Conservation (phyloP, 2,888 invertebrate genomes). For the Pyrochroa serraticornis region DNA sequence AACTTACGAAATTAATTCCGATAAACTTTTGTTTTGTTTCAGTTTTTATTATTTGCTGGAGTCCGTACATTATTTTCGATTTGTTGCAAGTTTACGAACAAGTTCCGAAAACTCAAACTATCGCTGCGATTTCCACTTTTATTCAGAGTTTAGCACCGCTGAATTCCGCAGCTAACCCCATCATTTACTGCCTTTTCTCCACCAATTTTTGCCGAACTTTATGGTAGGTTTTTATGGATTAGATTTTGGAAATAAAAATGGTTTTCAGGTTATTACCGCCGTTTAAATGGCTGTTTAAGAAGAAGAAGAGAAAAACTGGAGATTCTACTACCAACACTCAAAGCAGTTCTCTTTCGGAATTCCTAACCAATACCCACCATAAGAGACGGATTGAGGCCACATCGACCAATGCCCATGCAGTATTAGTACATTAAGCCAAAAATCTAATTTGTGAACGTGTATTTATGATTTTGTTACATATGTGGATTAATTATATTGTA, state of each 20-base stretch:
- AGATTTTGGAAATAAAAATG: too few relatives aligned
- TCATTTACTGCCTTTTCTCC: slow-evolving; percentile 93
- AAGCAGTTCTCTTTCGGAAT: slow-evolving; percentile 54
- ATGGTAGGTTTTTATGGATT: slow-evolving; percentile 71
- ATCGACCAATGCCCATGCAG: slow-evolving; percentile 39
- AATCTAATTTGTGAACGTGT: slow-evolving; percentile 1
- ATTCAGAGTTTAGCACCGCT: slow-evolving; percentile 90
- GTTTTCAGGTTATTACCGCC: slow-evolving; percentile 45
- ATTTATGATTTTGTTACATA: too few relatives aligned
- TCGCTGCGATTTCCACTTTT: slow-evolving; percentile 85
- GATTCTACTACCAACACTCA: slow-evolving; percentile 62
- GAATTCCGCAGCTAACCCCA: slow-evolving; percentile 92
- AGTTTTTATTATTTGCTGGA: slow-evolving; percentile 95
- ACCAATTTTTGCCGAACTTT: slow-evolving; percentile 84
- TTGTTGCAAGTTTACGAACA: slow-evolving; percentile 86
- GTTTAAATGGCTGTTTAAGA: slow-evolving; percentile 47
- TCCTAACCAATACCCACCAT: slow-evolving; percentile 42
- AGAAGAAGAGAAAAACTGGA: slow-evolving; percentile 38
- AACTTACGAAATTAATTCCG: neutral
- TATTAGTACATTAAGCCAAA: slow-evolving; percentile 24
- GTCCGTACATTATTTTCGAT: slow-evolving; percentile 92
- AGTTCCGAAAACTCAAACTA: slow-evolving; percentile 78
- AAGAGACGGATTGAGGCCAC: slow-evolving; percentile 34
- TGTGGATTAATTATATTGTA: slow-evolving; percentile 3
- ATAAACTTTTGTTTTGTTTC: slow-evolving; percentile 49